phyloP scores from a whole-genome alignment of 2,888 invertebrate genomes.

The Blera fallax region DNA sequence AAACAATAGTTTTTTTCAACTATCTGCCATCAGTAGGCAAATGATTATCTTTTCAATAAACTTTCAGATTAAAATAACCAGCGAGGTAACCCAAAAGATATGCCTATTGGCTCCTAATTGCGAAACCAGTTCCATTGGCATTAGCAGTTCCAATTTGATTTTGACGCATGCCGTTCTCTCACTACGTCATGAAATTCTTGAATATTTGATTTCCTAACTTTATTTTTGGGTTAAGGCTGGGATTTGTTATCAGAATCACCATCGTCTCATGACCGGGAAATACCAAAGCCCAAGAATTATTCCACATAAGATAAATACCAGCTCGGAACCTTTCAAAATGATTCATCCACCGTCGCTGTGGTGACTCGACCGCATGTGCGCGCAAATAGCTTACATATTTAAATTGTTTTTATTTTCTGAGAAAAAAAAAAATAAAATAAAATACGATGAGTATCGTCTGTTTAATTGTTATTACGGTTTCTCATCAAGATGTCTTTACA shows the following conservation, averaged over 20 bases:
- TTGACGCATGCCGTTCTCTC: neutral
- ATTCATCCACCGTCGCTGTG: constrained; percentile 19
- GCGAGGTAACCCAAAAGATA: neutral
- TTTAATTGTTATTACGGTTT: constrained; percentile 62
- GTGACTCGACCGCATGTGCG: constrained; percentile 37
- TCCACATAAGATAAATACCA: constrained; percentile 8
- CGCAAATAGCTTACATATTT: constrained; percentile 44
- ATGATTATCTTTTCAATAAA: neutral
- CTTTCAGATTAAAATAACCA: neutral
- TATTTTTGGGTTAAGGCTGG: neutral
- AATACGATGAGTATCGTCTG: constrained; percentile 15
- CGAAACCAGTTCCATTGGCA: constrained; percentile 16
- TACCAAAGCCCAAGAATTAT: neutral
- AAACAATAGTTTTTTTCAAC: neutral
- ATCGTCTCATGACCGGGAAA: neutral
- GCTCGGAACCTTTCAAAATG: constrained; percentile 20
- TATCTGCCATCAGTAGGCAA: neutral
- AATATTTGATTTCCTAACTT: neutral
- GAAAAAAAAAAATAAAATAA: neutral
- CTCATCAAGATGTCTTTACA: constrained; percentile 1
- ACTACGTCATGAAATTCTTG: constrained; percentile 19
- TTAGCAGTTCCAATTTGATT: neutral
- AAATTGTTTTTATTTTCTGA: constrained; percentile 22
- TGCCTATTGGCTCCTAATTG: neutral
- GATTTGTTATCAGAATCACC: constrained; percentile 1